Percentiles rank a stretch among this genome's conserved stretches.
Conservation (phyloP, 2,888 invertebrate species). For the Odiellus spinosus region DNA sequence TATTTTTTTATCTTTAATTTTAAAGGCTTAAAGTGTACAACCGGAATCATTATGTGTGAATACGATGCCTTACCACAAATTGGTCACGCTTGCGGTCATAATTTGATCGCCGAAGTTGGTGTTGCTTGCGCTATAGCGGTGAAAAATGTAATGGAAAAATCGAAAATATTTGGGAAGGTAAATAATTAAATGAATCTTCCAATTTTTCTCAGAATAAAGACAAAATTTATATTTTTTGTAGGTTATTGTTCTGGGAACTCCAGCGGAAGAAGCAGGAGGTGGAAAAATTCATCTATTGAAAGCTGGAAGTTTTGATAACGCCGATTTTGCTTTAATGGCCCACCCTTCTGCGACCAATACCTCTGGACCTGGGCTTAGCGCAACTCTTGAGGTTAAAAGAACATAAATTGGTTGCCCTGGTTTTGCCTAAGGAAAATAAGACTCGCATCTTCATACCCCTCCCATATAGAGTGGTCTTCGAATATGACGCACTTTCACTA, state of each 20-base stretch:
- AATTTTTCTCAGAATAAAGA: too few species aligned
- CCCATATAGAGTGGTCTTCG: too few species aligned
- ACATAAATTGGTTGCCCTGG: not conserved
- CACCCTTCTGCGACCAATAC: constrained; percentile 14
- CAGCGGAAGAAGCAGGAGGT: constrained; percentile 20
- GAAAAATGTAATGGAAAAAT: constrained; percentile 8
- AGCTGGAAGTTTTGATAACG: constrained; percentile 18
- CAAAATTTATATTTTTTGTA: too few species aligned
- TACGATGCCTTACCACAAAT: constrained; percentile 30
- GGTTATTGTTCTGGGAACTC: constrained; percentile 16
- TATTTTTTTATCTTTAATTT: too few species aligned
- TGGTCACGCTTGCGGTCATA: constrained; percentile 32
- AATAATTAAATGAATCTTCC: not conserved
- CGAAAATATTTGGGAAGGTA: constrained; percentile 9
- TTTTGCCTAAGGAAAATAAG: not conserved
- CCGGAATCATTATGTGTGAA: constrained; percentile 25
- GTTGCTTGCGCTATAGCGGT: constrained; percentile 25
- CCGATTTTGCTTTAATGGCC: constrained; percentile 21
- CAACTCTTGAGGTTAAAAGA: constrained; percentile 1
- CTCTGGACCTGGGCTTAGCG: not conserved
- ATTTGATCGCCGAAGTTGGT: constrained; percentile 27
- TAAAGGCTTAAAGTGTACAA: too few species aligned
- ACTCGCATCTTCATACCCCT: too few species aligned
- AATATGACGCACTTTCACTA: too few species aligned
- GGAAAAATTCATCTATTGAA: constrained; percentile 18